Evolutionary conservation across 2,888 invertebrate genomes (phyloP).

Genomic region (Xestia rhomboidea): DNA sequence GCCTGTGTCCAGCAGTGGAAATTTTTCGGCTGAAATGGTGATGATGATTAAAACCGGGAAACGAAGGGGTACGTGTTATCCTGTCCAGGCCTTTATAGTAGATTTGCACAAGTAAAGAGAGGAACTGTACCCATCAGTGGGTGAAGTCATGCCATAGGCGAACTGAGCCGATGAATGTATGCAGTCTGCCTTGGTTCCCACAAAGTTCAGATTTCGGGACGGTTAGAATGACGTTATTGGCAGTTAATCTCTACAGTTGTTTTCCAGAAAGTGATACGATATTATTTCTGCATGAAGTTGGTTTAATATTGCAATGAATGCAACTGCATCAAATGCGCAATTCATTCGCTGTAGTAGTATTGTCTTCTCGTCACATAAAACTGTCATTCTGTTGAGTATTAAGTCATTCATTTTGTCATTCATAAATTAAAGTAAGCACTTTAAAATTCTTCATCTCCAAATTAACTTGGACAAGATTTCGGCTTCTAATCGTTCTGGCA

Average conservation of each 20-base stretch:
- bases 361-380: not conserved
- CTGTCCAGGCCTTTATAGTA: not conserved
- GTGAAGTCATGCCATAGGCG: not conserved
- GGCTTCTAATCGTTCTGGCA: not conserved
- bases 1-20: too few species aligned
- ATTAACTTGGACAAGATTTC: not conserved
- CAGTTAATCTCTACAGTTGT: not conserved
- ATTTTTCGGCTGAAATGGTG: too few species aligned
- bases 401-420: too few species aligned
- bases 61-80: not conserved
- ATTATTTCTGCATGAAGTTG: not conserved
- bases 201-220: constrained; percentile 23
- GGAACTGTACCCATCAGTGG: not conserved
- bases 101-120: not conserved
- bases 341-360: not conserved
- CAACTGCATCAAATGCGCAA: not conserved
- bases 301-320: constrained; percentile 12
- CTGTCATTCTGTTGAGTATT: not conserved
- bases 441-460: not conserved
- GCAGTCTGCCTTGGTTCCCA: not conserved
- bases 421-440: too few species aligned
- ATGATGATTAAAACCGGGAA: not conserved
- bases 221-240: not conserved
- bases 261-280: constrained; percentile 12
- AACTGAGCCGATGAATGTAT: not conserved